Base-by-base conservation (phyloP, 2,797 vertebrate species). In the Amblyopsis hoosieri region DNA sequence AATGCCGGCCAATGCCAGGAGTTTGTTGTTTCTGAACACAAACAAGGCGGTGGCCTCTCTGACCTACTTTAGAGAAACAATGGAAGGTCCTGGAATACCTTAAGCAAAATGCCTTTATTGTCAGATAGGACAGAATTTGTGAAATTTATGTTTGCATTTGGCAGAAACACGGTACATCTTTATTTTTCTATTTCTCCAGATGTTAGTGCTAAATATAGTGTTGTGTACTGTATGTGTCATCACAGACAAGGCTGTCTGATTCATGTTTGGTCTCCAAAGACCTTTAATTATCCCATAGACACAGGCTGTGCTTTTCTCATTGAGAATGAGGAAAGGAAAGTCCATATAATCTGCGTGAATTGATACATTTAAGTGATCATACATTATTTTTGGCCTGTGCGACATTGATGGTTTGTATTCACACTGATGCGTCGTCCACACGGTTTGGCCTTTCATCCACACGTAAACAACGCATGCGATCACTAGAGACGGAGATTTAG, bases 181-280 rank as follows among this genome's bases (percentile, higher is more conserved):
- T 48, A 12, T 48, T 6, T 48, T n/a, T 48, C 8, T 53, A 3
- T 53, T 23, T 4, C 4, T 45, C 33, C 33, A 9, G 3, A 7
- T 14, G 13, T 56, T 71, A 47, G 12, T 29, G 52, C 4, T 31
- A 57, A 50, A 64, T 55, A 4, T 54, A 54, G 48, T 23, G 19
- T 3, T 23, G 19, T 23, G 19, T 23, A 23, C 23, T 19, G 49
- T 13, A 23, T 42, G 6, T 19, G 19, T 59, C 57, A 77, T 59
- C 55, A 2, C 57, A 12, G 54, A 45, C 62, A 62, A 63, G 19
- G 37, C 46, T 46, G 57, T 62, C 72, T 62, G 45, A 74, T 69
- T 75, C 66, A 76, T 71, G 64, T 73, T 72, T 6, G 0, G 46
- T 78, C 70, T 74, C 56, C 52, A 47, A 66, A 59, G 49, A 68